These are phyloP conservation scores for Stictocephala bisonia DNA, from an alignment of 2,888 invertebrate species.

Conservation along the genomic window DNA sequence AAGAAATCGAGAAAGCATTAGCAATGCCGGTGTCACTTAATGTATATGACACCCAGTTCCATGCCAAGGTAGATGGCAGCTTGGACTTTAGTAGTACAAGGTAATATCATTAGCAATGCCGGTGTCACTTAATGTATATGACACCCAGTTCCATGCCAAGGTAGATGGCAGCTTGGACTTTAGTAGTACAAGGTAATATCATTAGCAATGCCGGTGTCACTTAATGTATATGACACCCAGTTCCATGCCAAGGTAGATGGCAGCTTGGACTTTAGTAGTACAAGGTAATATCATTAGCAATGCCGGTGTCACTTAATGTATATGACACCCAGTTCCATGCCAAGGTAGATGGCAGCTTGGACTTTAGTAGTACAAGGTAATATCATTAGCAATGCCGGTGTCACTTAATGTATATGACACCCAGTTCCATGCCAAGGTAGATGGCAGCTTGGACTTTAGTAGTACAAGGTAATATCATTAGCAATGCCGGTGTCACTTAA, in stretches of 20 bases:
- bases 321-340: constrained; percentile 75
- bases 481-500: constrained; percentile 72
- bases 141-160: constrained; percentile 73
- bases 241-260: constrained; percentile 73
- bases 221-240: constrained; percentile 75
- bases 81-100: constrained; percentile 77
- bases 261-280: constrained; percentile 75
- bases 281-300: constrained; percentile 71
- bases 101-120: constrained; percentile 70
- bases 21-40: constrained; percentile 72
- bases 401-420: constrained; percentile 76
- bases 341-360: constrained; percentile 72
- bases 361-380: constrained; percentile 76
- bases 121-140: constrained; percentile 74
- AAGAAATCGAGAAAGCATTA: constrained; percentile 71
- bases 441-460: constrained; percentile 75
- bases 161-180: constrained; percentile 74
- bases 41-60: constrained; percentile 75
- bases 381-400: constrained; percentile 70
- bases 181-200: constrained; percentile 73
- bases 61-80: constrained; percentile 72
- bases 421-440: constrained; percentile 72
- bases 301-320: constrained; percentile 73
- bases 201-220: constrained; percentile 71
- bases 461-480: constrained; percentile 73